Evolutionary conservation across 2,888 invertebrate genomes (phyloP).

Genomic region (Zaprionus obscuricornis): DNA sequence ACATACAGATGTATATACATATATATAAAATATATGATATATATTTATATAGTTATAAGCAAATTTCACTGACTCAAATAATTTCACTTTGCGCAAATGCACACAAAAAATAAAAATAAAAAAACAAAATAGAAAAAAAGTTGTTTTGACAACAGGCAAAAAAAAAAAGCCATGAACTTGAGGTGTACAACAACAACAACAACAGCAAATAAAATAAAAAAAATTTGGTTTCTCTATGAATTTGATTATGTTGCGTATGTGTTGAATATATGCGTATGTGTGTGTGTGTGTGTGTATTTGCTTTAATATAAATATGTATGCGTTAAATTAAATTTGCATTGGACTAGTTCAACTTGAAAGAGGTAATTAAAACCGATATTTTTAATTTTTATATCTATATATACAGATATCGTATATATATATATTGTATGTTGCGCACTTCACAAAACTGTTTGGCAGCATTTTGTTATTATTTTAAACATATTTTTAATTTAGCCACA

Average conservation of each 20-base stretch:
- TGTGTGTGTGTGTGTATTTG: not conserved
- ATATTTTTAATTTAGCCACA: slow-evolving; percentile 36
- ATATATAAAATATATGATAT: too few species aligned
- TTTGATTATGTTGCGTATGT: slow-evolving; percentile 38
- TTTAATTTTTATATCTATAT: too few species aligned
- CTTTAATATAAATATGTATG: too few species aligned
- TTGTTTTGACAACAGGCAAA: slow-evolving; percentile 67
- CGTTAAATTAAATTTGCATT: slow-evolving; percentile 22
- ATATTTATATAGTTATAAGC: slow-evolving; percentile 23
- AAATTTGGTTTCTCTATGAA: slow-evolving; percentile 40
- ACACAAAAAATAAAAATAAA: slow-evolving; percentile 32
- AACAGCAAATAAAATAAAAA: slow-evolving; percentile 30
- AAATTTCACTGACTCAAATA: slow-evolving; percentile 37
- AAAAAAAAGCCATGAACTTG: slow-evolving; percentile 65
- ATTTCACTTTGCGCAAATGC: slow-evolving; percentile 54
- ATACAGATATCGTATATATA: too few species aligned
- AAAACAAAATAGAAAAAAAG: too few species aligned
- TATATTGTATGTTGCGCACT: slow-evolving; percentile 7
- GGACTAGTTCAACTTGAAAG: slow-evolving; percentile 7
- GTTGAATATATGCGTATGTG: not conserved
- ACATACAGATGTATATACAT: too few species aligned
- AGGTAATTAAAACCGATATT: slow-evolving; percentile 12
- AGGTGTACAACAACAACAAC: slow-evolving; percentile 31
- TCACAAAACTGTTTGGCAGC: slow-evolving; percentile 19
- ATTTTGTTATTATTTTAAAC: slow-evolving; percentile 42